Evolutionary conservation across 1,140 invertebrate species (phyloP), one percentile per base, ranked within the genome.

Genomic region (Zaprionus kolodkinae): DNA sequence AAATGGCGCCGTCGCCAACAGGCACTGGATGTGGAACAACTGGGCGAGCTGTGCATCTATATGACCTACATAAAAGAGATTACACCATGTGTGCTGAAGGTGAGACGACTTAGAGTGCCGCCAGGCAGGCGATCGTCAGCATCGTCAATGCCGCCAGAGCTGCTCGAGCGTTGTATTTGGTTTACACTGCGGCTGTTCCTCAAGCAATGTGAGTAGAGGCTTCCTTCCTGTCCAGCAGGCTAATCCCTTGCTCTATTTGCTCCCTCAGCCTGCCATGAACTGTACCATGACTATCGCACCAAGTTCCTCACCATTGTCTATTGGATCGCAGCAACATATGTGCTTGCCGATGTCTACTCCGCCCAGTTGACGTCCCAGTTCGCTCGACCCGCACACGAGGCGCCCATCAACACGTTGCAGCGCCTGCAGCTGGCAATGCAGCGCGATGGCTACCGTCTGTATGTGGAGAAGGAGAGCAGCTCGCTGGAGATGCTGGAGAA

Each of bases 321-420:
- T 65, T 95, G 95, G 60, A 92, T 96, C 6, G 94, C 95, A 17
- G 94, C 95, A 13, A 96, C 95, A 1, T 96, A 96, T 91, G 95
- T 96, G 0, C 94, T 96, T 45, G 95, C 95, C 2, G 95, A 96
- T 81, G 95, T 96, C 92, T 96, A 96, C 81, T 96, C 95, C 0
- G 95, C 95, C 5, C 96, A 95, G 91, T 90, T 96, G 55, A 96
- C 95, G 12, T 96, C 95, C 2, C 92, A 96, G 38, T 93, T 96
- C 33, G 95, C 95, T 0, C 93, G 94, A 59, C 95, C 95, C 6
- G 94, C 93, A 0, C 94, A 94, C 85, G 94, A 95, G 92, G 79
- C 89, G 63, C 94, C 95, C 3, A 95, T 96, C 56, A 94, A 94
- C 40, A 95, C 94, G 21, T 81, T 96, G 35, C 93, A 94, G 57